Percentiles rank a stretch among this genome's conserved stretches.
Evolutionary conservation across 2,888 invertebrate species (phyloP).

Genomic region (Hydriomena furcata): DNA sequence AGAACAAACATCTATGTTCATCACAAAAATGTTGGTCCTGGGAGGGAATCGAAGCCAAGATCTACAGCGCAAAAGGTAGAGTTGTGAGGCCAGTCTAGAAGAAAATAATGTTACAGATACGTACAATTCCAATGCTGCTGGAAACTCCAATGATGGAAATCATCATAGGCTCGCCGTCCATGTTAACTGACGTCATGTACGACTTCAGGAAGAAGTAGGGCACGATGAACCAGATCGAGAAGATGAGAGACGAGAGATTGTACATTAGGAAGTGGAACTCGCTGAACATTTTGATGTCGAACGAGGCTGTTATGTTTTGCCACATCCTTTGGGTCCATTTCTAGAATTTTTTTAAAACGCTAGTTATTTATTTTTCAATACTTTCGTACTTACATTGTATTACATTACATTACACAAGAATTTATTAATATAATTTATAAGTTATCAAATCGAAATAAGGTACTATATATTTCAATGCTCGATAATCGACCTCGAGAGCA

Average conservation of each 20-base stretch:
- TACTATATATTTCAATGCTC: too few species aligned
- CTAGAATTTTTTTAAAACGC: constrained; percentile 66
- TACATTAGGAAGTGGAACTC: constrained; percentile 92
- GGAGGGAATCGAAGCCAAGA: too few species aligned
- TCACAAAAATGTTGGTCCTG: too few species aligned
- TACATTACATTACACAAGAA: too few species aligned
- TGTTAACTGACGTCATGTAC: constrained; percentile 84
- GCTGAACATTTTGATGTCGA: constrained; percentile 91
- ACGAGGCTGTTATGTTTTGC: constrained; percentile 86
- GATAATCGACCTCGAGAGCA: too few species aligned
- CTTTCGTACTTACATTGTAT: too few species aligned
- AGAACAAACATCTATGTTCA: too few species aligned
- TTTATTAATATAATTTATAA: too few species aligned
- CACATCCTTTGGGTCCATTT: constrained; percentile 88
- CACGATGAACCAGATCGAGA: constrained; percentile 97
- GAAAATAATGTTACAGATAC: constrained; percentile 40
- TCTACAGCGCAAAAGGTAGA: too few species aligned
- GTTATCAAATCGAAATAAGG: too few species aligned
- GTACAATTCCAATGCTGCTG: constrained; percentile 94
- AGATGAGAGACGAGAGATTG: constrained; percentile 92
- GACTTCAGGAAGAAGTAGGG: constrained; percentile 93
- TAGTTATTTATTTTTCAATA: too few species aligned
- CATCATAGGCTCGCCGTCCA: constrained; percentile 89
- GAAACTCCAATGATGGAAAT: constrained; percentile 93
- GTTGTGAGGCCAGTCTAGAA: too few species aligned